Base-by-base conservation (phyloP, 2,888 invertebrate genomes). In the Hartigia nigra region DNA sequence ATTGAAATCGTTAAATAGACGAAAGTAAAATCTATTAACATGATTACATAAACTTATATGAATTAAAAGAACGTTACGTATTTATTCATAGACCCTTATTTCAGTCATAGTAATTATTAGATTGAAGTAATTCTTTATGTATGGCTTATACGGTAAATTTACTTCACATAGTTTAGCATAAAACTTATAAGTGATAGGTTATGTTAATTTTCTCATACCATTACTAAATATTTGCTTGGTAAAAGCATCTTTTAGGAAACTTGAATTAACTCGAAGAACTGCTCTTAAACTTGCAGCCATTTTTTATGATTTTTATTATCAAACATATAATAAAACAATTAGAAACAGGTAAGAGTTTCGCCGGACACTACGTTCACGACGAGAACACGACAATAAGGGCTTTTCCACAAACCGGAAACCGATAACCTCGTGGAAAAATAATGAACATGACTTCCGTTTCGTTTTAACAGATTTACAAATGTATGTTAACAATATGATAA, bases 261-360 rank as follows among this genome's bases (percentile, higher is more conserved):
- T 78, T 3, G 85, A 78, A 70, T 84, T 87, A 31, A 85, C 69
- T 34, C 78, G 84, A 14, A 78, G 77, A n/a, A 88, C 76, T 80
- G 79, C 79, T 70, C 83, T 85, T 36, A 87, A 72, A 76, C 82
- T 83, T 12, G 82, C 78, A 9, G 89, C 88, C 90, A 90, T 90
- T 32, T 12, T 80, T 79, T 14, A 80, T 72, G n/a, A 36, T 77
- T 81, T 14, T 14, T 31, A 36, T 36, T 36, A 36, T 36, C 12
- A 37, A 37, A 37, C 12, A 37, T 37, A 37, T 37, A 37, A 12
- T 1, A 37, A 37, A 37, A 37, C 12, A 2, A 12, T 37, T 37
- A 12, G 37, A 37, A 37, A 37, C 12, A 12, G 12, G 12, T 37
- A 37, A 0, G 12, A 12, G 12, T 12, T 37, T 37, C 3, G 37